Conservation (phyloP, 2,797 vertebrate species). For the Gobionotothen gibberifrons region DNA sequence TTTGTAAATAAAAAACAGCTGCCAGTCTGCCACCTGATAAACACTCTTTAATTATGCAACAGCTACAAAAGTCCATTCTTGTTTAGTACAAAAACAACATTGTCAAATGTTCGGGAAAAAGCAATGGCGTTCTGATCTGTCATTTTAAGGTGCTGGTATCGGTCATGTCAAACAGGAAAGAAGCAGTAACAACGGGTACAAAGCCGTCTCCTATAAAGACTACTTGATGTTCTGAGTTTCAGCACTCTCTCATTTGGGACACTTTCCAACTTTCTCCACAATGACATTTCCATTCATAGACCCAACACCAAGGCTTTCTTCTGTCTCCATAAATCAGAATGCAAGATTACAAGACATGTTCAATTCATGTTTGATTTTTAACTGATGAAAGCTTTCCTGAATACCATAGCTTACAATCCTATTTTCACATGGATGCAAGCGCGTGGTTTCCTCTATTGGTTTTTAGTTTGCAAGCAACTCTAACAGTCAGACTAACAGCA, state of each 20-base stretch:
- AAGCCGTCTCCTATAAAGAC: conserved; percentile 39
- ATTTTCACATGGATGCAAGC: not conserved
- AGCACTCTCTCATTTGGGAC: conserved; percentile 1
- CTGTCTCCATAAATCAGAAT: not conserved
- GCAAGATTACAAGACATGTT: not conserved
- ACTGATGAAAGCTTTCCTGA: conserved; percentile 6
- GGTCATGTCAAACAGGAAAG: conserved; percentile 63
- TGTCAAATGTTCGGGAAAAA: conserved; percentile 74
- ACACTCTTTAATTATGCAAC: conserved; percentile 57
- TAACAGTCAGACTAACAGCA: conserved; percentile 32
- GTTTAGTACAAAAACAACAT: conserved; percentile 86
- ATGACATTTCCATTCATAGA: conserved; percentile 39
- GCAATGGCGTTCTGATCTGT: conserved; percentile 75
- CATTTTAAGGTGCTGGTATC: conserved; percentile 85
- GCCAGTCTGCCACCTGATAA: conserved; percentile 43
- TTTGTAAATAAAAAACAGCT: conserved; percentile 11
- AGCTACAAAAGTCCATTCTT: conserved; percentile 63
- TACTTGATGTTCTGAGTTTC: conserved; percentile 26
- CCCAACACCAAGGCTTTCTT: conserved; percentile 12
- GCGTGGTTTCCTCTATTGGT: not conserved
- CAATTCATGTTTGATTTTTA: not conserved
- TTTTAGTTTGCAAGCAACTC: not conserved
- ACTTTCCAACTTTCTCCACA: not conserved
- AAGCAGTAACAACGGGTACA: conserved; percentile 63
- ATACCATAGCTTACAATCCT: not conserved